phyloP scores from a whole-genome alignment of 2,888 invertebrate species.

The Herminia tarsipennalis region DNA sequence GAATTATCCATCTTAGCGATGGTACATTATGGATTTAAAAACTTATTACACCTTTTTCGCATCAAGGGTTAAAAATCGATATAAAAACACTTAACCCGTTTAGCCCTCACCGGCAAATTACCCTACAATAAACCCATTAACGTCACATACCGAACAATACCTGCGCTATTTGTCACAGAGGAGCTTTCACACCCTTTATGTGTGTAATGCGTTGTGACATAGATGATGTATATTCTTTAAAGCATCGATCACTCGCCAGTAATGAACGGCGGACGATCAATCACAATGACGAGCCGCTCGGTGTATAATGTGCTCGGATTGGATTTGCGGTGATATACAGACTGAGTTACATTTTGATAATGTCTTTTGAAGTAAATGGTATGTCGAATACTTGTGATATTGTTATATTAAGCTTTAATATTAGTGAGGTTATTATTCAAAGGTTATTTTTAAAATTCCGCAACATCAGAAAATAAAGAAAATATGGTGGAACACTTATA shows the following conservation, averaged over 20 bases:
- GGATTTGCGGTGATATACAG: background rate
- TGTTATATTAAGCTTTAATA: too few species aligned
- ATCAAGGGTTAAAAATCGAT: background rate
- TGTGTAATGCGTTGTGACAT: constrained; percentile 28
- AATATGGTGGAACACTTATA: too few species aligned
- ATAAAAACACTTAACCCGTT: background rate
- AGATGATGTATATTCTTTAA: constrained; percentile 41
- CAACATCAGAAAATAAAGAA: too few species aligned
- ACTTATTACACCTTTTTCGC: background rate
- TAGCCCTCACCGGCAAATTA: constrained; percentile 13
- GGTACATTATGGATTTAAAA: too few species aligned
- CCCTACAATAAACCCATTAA: constrained; percentile 35
- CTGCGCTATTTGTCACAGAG: constrained; percentile 36
- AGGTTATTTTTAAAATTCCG: too few species aligned
- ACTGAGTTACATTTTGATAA: too few species aligned
- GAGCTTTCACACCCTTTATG: constrained; percentile 37
- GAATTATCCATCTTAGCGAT: too few species aligned
- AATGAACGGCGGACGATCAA: constrained; percentile 31
- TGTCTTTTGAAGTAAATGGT: too few species aligned
- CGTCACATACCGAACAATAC: constrained; percentile 20
- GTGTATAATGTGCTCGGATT: constrained; percentile 6
- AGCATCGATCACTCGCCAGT: constrained; percentile 39
- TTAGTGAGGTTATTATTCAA: too few species aligned
- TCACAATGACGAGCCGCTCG: constrained; percentile 8
- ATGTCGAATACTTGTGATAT: too few species aligned